phyloP scores from a whole-genome alignment of 1,140 invertebrate species.

The Drosophila burlai region DNA sequence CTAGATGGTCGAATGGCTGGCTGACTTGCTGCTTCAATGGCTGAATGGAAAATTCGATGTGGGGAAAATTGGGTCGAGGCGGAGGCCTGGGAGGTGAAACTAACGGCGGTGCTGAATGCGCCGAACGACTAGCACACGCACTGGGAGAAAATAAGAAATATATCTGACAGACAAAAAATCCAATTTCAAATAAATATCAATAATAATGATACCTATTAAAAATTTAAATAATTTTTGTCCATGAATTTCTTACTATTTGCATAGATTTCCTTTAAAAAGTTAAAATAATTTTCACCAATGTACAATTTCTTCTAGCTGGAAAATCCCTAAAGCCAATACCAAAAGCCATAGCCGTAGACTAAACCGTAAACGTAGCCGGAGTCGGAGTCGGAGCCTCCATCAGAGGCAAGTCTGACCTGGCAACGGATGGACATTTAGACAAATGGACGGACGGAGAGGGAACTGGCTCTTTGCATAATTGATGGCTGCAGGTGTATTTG shows the following conservation, averaged over 20 bases:
- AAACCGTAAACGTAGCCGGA: slow-evolving; percentile 32
- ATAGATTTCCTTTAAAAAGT: background rate
- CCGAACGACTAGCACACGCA: slow-evolving; percentile 7
- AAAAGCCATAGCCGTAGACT: slow-evolving; percentile 25
- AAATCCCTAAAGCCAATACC: slow-evolving; percentile 28
- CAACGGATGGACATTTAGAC: slow-evolving; percentile 21
- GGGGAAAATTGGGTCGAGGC: slow-evolving; percentile 28
- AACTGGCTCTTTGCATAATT: slow-evolving; percentile 77
- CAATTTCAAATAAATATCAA: background rate
- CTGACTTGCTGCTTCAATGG: slow-evolving; percentile 52
- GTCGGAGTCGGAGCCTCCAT: slow-evolving; percentile 2
- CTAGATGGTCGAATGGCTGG: slow-evolving; percentile 48
- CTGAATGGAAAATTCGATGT: slow-evolving; percentile 42
- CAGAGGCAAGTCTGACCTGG: slow-evolving; percentile 2
- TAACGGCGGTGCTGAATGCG: slow-evolving; percentile 42
- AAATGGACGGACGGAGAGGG: slow-evolving; percentile 34
- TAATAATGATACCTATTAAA: background rate
- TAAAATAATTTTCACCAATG: background rate
- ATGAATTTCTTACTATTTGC: background rate
- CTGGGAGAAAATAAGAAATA: background rate
- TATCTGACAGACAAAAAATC: no score
- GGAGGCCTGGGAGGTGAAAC: slow-evolving; percentile 8
- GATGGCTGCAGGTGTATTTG: slow-evolving; percentile 84
- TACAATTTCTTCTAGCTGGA: slow-evolving; percentile 8
- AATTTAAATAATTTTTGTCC: background rate